Percentiles rank a stretch among this genome's conserved stretches.
These are phyloP conservation scores for Neodiprion pinetum DNA, from an alignment of 1,140 invertebrate genomes.

Conservation along the genomic window DNA sequence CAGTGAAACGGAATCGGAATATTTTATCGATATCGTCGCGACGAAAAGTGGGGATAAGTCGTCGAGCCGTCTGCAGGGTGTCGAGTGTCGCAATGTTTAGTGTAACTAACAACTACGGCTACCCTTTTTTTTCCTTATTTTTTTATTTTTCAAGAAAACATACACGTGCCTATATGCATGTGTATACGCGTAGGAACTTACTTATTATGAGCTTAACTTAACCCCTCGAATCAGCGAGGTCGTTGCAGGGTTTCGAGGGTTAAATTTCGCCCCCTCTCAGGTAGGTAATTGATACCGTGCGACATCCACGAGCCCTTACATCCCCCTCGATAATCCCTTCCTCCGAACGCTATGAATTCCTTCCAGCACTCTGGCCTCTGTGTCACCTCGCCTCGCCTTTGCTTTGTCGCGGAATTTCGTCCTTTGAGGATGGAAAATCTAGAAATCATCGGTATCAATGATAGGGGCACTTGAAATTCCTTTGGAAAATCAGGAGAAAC, in stretches of 20 bases:
- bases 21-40: too few species aligned
- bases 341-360: not conserved
- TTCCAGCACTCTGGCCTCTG: too few species aligned
- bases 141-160: not conserved
- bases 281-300: slow-evolving; percentile 36
- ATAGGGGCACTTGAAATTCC: too few species aligned
- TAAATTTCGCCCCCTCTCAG: slow-evolving; percentile 38
- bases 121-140: not conserved
- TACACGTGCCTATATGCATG: not conserved
- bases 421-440: too few species aligned
- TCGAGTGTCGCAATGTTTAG: not conserved
- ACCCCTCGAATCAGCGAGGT: slow-evolving; percentile 47
- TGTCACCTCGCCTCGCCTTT: too few species aligned
- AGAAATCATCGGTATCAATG: too few species aligned
- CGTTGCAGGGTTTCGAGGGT: slow-evolving; percentile 51
- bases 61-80: too few species aligned
- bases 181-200: not conserved
- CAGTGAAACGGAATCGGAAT: too few species aligned
- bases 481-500: too few species aligned
- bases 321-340: not conserved
- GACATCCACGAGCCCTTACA: slow-evolving; percentile 7
- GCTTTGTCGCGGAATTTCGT: too few species aligned
- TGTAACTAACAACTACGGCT: not conserved
- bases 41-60: too few species aligned
- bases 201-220: slow-evolving; percentile 50